Evolutionary conservation across 2,888 invertebrate genomes (phyloP), one percentile per base, ranked within the genome.

Genomic region (Abrostola triplasia): DNA sequence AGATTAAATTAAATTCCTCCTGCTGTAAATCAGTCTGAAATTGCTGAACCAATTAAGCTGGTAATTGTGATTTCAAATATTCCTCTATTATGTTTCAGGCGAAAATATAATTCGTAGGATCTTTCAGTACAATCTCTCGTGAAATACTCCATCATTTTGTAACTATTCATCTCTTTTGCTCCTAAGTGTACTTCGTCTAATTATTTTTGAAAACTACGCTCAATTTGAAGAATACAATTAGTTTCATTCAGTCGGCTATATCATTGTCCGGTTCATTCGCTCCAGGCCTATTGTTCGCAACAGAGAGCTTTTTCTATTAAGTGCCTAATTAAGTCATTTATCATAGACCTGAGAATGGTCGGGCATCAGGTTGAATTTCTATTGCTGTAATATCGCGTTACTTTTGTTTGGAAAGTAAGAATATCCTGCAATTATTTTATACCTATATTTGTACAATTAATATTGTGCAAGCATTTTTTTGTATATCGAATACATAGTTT

Each of bases 281-380:
- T 40, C 11, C 36, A 40, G 38, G 42, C 36, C 69, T 70, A 80
- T 86, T 85, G 84, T 84, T 82, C 78, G 59, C 44, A 51, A 73
- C 24, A 24, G 0, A 42, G 60, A 71, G 79, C 62, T 86, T 88
- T 87, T 88, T 86, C 84, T 85, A 88, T 86, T 83, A 84, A 84
- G 82, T 82, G 82, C 64, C 83, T 85, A 87, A 90, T 90, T 89
- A 87, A 83, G 84, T 64, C 57, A 65, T 73, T 68, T 63, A 64
- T 73, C 59, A 63, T 61, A 52, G 49, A 47, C 52, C 36, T 50
- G 37, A 52, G 13, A 38, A 59, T 38, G 9, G 13, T 40, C 51
- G 6, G 13, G 55, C 13, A 10, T 48, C 13, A n/a, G 36, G 24
- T 52, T 52, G 47, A 55, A 48, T 56, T 55, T 10, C 42, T 12